Base-by-base conservation (phyloP, 2,888 invertebrate species). In the Sarcophaga subvicina region DNA sequence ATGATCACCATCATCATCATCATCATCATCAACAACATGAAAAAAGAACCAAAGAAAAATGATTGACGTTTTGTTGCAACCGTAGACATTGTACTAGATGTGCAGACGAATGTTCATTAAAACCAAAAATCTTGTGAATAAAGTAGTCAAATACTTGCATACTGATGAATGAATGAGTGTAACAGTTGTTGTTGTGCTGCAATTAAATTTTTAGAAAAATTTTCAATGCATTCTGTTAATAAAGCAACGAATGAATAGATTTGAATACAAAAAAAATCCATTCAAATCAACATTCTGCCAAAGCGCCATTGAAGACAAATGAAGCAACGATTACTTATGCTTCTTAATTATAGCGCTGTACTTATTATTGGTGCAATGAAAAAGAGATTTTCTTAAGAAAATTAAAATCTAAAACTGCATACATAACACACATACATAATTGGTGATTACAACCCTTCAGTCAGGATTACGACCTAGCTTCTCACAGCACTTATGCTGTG, bases 221-320 rank as follows among this genome's bases (percentile, higher is more conserved):
- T 17, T 54, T 14, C 12, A 49, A 49, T 49, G 49, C 49, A 49
- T 49, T 49, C 49, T 14, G 4, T 3, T 14, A 49, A 49, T 49
- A 49, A 49, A 49, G 14, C 14, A 49, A 49, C 14, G 3, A 14
- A 54, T 14, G 54, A 54, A 54, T 54, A 54, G 54, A 54, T 54
- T 54, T 54, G 5, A 54, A 54, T 54, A 54, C 12, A 54, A 49
- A 27, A 47, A 22, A 20, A 45, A 88, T 71, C 89, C 90, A 91
- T 91, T 91, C 91, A 37, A 37, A 37, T 12, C 54, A 12, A 91
- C 91, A 91, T 91, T 91, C 91, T 91, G 91, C 90, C 90, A 66
- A 17, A 54, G 87, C 88, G 88, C 88, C 70, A 73, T 69, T 76
- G 66, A 83, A 83, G 77, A 83, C 67, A 82, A 59, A 83, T 80